A percentile compares a stretch with the other conserved stretches of the same genome.
phyloP scores from a whole-genome alignment of 2,113 vertebrate genomes.

The Dromas ardeola region DNA sequence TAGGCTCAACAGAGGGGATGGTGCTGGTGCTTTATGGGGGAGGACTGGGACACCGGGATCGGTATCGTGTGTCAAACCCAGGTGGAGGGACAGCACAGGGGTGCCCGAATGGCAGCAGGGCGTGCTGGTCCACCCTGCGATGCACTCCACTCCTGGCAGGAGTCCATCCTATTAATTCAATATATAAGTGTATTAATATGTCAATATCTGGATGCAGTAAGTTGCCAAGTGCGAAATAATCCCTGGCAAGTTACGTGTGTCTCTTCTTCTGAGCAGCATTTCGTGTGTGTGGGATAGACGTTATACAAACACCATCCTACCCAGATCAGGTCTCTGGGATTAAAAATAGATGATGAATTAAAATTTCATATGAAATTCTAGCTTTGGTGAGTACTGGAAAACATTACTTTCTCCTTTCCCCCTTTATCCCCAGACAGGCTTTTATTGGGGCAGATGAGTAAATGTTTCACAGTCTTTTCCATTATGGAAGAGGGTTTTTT shows the following conservation, averaged over 20 bases:
- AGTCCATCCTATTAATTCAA: neutral
- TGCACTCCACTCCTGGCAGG: neutral
- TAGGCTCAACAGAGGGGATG: neutral
- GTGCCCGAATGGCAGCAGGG: neutral
- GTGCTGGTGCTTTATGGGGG: neutral
- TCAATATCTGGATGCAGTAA: neutral
- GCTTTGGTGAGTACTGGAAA: slow-evolving; percentile 33
- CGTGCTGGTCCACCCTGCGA: neutral
- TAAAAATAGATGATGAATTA: slow-evolving; percentile 18
- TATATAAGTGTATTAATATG: neutral
- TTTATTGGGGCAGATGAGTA: slow-evolving; percentile 23
- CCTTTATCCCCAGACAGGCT: neutral
- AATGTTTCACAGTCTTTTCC: slow-evolving; percentile 29
- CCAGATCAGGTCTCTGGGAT: neutral
- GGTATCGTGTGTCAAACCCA: neutral
- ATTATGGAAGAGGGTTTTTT: neutral
- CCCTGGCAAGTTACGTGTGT: neutral
- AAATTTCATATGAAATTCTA: slow-evolving; percentile 29
- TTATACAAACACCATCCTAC: neutral
- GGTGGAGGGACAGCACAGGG: neutral
- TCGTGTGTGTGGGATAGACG: neutral
- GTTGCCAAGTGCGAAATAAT: neutral
- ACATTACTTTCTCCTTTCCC: neutral
- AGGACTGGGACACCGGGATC: neutral
- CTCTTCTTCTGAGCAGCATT: neutral